Percentiles rank a stretch among this genome's conserved stretches.
These are phyloP conservation scores for Blastobasis adustella DNA, from an alignment of 2,888 invertebrate genomes.

Conservation along the genomic window DNA sequence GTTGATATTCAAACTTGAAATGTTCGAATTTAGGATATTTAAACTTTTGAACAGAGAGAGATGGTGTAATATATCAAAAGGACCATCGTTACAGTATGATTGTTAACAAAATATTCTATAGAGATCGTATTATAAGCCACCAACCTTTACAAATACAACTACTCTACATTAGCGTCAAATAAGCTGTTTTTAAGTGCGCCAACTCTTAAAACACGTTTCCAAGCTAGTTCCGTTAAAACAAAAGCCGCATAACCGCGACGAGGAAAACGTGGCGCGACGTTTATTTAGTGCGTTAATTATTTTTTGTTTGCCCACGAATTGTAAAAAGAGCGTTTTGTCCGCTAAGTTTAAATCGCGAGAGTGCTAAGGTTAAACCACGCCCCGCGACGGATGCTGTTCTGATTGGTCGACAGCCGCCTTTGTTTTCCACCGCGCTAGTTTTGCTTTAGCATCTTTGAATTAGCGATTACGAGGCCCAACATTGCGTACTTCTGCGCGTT, in stretches of 20 bases:
- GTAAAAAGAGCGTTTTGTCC: conserved; percentile 51
- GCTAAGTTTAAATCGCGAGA: conserved; percentile 43
- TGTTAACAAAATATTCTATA: no score
- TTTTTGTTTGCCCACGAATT: conserved; percentile 53
- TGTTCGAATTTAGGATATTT: no score
- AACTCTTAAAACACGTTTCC: no score
- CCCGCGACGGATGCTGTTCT: conserved; percentile 39
- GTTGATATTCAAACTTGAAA: no score
- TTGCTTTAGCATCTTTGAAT: conserved; percentile 45
- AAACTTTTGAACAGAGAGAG: no score
- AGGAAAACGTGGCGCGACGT: conserved; percentile 23
- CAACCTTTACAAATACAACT: no score
- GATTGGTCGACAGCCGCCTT: conserved; percentile 58
- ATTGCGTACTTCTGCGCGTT: conserved; percentile 1
- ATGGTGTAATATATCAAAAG: no score
- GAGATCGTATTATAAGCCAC: no score
- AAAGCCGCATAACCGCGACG: conserved; percentile 16
- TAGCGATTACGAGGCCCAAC: conserved; percentile 26
- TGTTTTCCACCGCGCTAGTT: conserved; percentile 47
- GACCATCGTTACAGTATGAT: no score
- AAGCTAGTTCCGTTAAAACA: neutral
- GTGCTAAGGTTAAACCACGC: conserved; percentile 44
- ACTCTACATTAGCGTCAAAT: no score
- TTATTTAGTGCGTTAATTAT: conserved; percentile 51
- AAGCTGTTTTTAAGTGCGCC: no score